Evolutionary conservation across 2,113 vertebrate genomes (phyloP).

Genomic region (Bufo bufo): DNA sequence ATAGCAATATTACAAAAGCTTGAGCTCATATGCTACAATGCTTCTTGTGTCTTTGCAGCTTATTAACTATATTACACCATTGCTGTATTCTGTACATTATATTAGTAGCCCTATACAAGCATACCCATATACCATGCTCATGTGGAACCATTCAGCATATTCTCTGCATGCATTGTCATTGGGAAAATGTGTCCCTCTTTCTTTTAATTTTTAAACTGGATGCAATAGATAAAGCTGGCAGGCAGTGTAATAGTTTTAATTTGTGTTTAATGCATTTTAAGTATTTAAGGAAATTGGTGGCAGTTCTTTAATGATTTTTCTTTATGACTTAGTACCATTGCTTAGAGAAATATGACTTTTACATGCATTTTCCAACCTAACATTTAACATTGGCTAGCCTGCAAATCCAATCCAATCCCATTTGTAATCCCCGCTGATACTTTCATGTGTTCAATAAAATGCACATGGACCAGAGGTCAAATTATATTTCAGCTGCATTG

Average conservation of each 20-base stretch:
- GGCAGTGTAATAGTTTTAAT: conserved; percentile 17
- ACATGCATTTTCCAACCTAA: conserved; percentile 35
- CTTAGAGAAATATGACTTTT: conserved; percentile 41
- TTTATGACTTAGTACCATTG: conserved; percentile 7
- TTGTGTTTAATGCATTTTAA: conserved; percentile 32
- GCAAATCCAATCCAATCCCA: conserved; percentile 50
- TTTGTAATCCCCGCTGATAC: conserved; percentile 34
- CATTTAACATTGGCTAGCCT: conserved; percentile 41
- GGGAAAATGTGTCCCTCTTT: neutral
- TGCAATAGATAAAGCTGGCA: conserved; percentile 7
- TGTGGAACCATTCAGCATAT: neutral
- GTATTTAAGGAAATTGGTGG: conserved; percentile 39
- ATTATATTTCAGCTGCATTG: conserved; percentile 43
- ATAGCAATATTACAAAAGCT: neutral
- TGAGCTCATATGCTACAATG: neutral
- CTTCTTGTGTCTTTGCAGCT: too few species aligned
- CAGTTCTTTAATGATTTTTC: conserved; percentile 26
- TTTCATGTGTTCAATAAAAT: conserved; percentile 35
- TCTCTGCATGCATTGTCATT: conserved; percentile 16
- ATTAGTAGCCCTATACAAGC: neutral
- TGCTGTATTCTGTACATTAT: neutral
- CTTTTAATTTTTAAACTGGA: neutral
- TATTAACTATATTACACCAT: neutral
- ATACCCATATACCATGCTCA: neutral
- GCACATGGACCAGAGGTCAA: conserved; percentile 35